Percentiles rank a stretch among this genome's conserved stretches.
Evolutionary conservation across 2,113 vertebrate genomes (phyloP).

Genomic region (Rynchops niger): DNA sequence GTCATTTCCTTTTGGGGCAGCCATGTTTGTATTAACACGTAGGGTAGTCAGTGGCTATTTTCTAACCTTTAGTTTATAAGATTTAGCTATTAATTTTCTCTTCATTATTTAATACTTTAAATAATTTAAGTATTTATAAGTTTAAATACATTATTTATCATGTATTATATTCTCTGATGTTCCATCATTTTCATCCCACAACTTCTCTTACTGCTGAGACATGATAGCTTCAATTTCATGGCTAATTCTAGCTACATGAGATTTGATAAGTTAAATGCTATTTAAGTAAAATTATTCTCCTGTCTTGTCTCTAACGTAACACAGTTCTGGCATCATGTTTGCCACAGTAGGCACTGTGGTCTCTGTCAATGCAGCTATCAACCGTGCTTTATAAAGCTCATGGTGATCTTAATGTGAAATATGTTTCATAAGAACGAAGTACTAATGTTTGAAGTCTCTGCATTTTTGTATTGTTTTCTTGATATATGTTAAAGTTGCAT

Average conservation of each 20-base stretch:
- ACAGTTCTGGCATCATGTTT: background rate
- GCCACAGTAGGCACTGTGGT: background rate
- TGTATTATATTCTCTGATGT: background rate
- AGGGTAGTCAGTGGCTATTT: background rate
- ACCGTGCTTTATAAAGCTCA: background rate
- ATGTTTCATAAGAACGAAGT: background rate
- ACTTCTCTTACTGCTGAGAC: background rate
- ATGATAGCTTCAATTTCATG: background rate
- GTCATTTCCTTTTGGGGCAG: background rate
- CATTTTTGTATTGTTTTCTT: background rate
- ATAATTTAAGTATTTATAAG: background rate
- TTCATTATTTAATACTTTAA: background rate
- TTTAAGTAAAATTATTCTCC: background rate
- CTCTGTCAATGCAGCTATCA: background rate
- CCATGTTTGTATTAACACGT: background rate
- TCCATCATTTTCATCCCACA: background rate
- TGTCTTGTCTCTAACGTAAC: background rate
- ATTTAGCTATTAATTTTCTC: background rate
- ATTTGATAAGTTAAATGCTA: background rate
- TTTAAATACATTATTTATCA: slow-evolving; percentile 36
- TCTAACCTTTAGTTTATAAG: background rate
- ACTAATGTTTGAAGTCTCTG: background rate
- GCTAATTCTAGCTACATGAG: background rate
- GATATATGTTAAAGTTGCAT: background rate
- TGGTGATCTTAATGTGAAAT: background rate